Evolutionary conservation across 2,888 invertebrate genomes (phyloP).

Genomic region (Halictus quadricinctus): DNA sequence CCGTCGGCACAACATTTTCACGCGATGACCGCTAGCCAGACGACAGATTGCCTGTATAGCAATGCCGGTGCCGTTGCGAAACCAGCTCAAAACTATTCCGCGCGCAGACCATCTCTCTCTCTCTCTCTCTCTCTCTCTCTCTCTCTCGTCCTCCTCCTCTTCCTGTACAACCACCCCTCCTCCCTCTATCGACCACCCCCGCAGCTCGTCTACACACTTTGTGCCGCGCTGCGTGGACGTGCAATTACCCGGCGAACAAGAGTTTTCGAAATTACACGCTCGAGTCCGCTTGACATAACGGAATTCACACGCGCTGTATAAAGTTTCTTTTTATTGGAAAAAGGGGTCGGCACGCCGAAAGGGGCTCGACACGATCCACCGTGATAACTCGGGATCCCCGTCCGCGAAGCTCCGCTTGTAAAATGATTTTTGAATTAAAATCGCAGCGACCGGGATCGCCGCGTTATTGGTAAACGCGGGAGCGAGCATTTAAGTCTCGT

Average conservation of each 20-base stretch:
- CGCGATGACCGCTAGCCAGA: conserved; percentile 40
- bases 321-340: conserved; percentile 34
- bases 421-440: conserved; percentile 15
- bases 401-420: not conserved
- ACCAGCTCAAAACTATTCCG: conserved; percentile 66
- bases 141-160: not conserved
- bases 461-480: not conserved
- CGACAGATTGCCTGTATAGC: conserved; percentile 55
- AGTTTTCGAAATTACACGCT: conserved; percentile 52
- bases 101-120: conserved; percentile 13
- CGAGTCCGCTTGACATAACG: conserved; percentile 23
- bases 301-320: conserved; percentile 15
- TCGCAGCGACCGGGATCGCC: not conserved
- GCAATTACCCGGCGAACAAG: conserved; percentile 45
- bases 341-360: not conserved
- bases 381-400: not conserved
- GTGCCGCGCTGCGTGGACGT: conserved; percentile 40
- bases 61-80: conserved; percentile 30
- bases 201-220: conserved; percentile 13
- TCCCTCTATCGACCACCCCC: not conserved
- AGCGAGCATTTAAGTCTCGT: conserved; percentile 13
- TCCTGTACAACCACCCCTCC: not conserved
- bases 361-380: not conserved
- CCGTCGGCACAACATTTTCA: conserved; percentile 33
- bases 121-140: not conserved